Evolutionary conservation across 2,888 invertebrate genomes (phyloP).

Genomic region (Parnassius mnemosyne): DNA sequence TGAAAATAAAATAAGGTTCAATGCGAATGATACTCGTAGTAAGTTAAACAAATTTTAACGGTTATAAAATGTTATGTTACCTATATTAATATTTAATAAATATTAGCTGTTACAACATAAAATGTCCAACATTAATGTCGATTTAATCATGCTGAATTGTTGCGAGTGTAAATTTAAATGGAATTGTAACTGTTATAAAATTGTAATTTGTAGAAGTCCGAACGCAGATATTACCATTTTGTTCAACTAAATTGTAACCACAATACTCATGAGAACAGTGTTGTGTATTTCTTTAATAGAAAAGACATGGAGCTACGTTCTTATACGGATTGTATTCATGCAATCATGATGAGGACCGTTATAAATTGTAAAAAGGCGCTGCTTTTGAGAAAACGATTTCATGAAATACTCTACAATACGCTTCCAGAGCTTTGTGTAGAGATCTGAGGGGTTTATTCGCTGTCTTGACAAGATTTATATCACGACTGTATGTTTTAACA

Average conservation of each 20-base stretch:
- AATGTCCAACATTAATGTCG: conserved; percentile 3
- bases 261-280: conserved; percentile 4
- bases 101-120: neutral
- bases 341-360: conserved; percentile 67
- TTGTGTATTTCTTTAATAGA: conserved; percentile 18
- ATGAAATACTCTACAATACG: conserved; percentile 71
- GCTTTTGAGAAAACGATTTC: conserved; percentile 73
- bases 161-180: conserved; percentile 4
- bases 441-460: conserved; percentile 57
- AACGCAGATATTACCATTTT: conserved; percentile 1
- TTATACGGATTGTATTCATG: conserved; percentile 57
- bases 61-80: too few species aligned
- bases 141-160: neutral
- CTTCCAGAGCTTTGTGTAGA: conserved; percentile 61
- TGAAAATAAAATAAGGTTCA: too few species aligned
- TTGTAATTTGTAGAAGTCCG: neutral
- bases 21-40: too few species aligned
- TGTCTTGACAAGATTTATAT: conserved; percentile 58
- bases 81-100: neutral
- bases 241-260: neutral
- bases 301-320: conserved; percentile 18
- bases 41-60: too few species aligned
- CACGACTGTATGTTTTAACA: conserved; percentile 32
- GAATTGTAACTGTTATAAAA: conserved; percentile 3
- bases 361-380: conserved; percentile 73